Evolutionary conservation across 37 sponge, comb jelly and placozoan species (phyloP), one percentile per base, ranked within the genome.

Genomic region (Hormiphora californensis): DNA sequence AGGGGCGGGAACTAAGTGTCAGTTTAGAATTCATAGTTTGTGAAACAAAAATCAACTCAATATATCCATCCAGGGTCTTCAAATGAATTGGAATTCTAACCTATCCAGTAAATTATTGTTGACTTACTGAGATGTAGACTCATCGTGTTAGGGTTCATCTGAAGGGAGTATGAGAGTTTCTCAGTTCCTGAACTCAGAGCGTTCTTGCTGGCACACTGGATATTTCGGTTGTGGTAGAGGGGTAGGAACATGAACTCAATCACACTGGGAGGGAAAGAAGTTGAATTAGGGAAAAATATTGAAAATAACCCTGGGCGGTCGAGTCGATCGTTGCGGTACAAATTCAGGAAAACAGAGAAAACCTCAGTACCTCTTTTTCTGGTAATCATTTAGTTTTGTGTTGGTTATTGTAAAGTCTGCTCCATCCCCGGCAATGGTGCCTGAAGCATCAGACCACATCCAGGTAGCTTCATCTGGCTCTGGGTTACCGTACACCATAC

Each of bases 311-410:
- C n/a, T n/a, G n/a, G n/a, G n/a, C n/a, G n/a, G n/a, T n/a, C n/a
- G n/a, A n/a, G n/a, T n/a, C n/a, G n/a, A n/a, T n/a, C n/a, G n/a
- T n/a, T n/a, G n/a, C n/a, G n/a, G n/a, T n/a, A n/a, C n/a, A n/a
- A n/a, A n/a, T n/a, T n/a, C n/a, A n/a, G n/a, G n/a, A n/a, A n/a
- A n/a, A n/a, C n/a, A n/a, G n/a, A n/a, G n/a, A n/a, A n/a, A n/a
- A n/a, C n/a, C n/a, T n/a, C n/a, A 17, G 53, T 49, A 73, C 81
- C 81, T 73, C 22, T 73, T 43, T 40, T 73, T 73, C 25, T 73
- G 8, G 81, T 73, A 73, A 3, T 4, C 5, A 28, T 73, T 73
- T 33, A 36, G 9, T 28, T 9, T 23, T 3, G 43, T 11, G 38
- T 39, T 4, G 12, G 17, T n/a, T 40, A 73, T 19, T 8, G 35